Evolutionary conservation across 2,113 vertebrate genomes (phyloP).

Genomic region (Ivindomyrus marchei): DNA sequence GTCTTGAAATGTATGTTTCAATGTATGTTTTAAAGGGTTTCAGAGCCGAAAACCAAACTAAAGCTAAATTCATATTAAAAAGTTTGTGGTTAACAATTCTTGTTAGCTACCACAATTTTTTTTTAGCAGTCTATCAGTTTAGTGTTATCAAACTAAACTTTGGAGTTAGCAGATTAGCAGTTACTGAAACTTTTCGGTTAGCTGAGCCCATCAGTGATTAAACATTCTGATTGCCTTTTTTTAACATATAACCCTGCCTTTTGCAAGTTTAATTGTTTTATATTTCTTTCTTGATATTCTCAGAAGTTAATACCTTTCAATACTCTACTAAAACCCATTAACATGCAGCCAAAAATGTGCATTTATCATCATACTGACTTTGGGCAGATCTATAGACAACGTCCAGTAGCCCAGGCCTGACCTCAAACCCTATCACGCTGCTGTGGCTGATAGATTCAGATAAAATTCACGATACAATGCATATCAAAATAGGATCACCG

Average conservation of each 20-base stretch:
- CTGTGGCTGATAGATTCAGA: background rate
- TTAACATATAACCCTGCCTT: background rate
- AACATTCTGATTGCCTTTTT: background rate
- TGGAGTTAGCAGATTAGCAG: background rate
- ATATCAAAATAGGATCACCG: background rate
- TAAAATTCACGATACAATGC: background rate
- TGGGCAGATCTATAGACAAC: background rate
- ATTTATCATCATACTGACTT: constrained; percentile 33
- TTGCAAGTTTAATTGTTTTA: background rate
- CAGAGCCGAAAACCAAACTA: background rate
- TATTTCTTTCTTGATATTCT: background rate
- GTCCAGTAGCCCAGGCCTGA: background rate
- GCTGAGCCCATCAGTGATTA: background rate
- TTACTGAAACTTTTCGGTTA: background rate
- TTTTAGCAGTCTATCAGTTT: background rate
- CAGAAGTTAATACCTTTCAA: background rate
- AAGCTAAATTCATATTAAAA: background rate
- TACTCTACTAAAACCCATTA: background rate
- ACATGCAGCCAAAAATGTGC: constrained; percentile 22
- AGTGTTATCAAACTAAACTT: background rate
- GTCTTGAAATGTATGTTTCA: background rate
- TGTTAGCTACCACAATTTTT: background rate
- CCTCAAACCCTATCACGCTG: background rate
- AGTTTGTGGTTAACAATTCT: background rate
- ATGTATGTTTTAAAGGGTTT: background rate